Evolutionary conservation across 1,140 invertebrate species (phyloP), one percentile per base, ranked within the genome.

Genomic region (Aphaenogaster ashmeadi): DNA sequence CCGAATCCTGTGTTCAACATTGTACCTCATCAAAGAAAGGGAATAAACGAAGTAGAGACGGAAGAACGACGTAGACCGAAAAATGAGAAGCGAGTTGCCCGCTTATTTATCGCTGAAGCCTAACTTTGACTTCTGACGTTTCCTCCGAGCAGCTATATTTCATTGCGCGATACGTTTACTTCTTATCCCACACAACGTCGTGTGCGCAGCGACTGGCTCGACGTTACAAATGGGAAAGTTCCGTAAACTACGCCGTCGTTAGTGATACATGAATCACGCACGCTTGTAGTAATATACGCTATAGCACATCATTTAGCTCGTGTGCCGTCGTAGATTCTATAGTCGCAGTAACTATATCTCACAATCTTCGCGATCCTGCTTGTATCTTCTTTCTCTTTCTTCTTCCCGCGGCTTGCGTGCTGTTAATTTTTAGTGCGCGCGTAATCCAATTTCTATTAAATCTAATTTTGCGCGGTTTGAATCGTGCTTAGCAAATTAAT

Each of bases 161-260:
- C 33, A 60, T 75, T 47, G 36, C 69, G 47, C 27, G 47, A 41
- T 50, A 74, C 80, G n/a, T 84, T 75, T 71, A 74, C 80, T 84
- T 60, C 41, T 74, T 60, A 74, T 84, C 69, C 54, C 69, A 47
- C 66, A 84, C 67, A 84, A 60, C 50, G 74, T 84, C 41, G 58
- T 38, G 79, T 27, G 3, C 64, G 64, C 79, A 54, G 41, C 69
- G 41, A 74, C 79, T 27, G 52, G 38, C 41, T 74, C 50, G 72
- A 44, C 21, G 36, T 84, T 62, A 84, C 54, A 41, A 84, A 60
- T 58, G 80, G 41, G 18, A 84, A 84, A 84, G 80, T 84, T 84
- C 67, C 41, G 54, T 21, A 60, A 84, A 84, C 80, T 83, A 83
- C 69, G 69, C 41, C 80, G 69, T 84, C 54, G 52, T 84, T 84